Conservation (phyloP, 2,113 vertebrate genomes). For the Aix galericulata region DNA sequence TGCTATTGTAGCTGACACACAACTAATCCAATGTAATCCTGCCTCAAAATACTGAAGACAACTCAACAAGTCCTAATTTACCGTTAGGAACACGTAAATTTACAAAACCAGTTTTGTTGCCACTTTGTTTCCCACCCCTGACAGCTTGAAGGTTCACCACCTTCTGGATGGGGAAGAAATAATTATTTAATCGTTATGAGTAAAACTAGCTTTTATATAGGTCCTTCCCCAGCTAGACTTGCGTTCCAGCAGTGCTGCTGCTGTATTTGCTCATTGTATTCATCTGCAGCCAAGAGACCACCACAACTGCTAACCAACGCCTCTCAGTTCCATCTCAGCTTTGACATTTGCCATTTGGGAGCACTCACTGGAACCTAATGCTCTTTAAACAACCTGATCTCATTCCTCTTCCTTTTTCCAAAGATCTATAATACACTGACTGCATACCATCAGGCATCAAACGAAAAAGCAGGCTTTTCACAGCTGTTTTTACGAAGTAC, state of each 20-base stretch:
- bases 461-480: neutral
- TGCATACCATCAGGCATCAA: neutral
- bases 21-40: neutral
- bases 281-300: slow-evolving; percentile 54
- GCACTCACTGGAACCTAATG: slow-evolving; percentile 41
- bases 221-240: slow-evolving; percentile 4
- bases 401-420: neutral
- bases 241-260: slow-evolving; percentile 40
- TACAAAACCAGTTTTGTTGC: neutral
- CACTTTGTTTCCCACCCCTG: neutral
- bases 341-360: slow-evolving; percentile 51
- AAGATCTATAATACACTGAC: neutral
- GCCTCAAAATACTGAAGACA: neutral
- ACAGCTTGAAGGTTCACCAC: neutral
- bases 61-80: neutral
- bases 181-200: accelerated
- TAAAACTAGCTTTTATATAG: neutral
- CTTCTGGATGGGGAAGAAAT: neutral
- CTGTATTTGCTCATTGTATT: neutral
- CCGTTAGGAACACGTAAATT: neutral
- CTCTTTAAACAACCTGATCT: neutral
- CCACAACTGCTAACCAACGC: slow-evolving; percentile 72
- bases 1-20: neutral
- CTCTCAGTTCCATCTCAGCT: slow-evolving; percentile 42
- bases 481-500: slow-evolving; percentile 3